Conservation (phyloP, 2,797 vertebrate genomes). For the Anguilla megastoma region DNA sequence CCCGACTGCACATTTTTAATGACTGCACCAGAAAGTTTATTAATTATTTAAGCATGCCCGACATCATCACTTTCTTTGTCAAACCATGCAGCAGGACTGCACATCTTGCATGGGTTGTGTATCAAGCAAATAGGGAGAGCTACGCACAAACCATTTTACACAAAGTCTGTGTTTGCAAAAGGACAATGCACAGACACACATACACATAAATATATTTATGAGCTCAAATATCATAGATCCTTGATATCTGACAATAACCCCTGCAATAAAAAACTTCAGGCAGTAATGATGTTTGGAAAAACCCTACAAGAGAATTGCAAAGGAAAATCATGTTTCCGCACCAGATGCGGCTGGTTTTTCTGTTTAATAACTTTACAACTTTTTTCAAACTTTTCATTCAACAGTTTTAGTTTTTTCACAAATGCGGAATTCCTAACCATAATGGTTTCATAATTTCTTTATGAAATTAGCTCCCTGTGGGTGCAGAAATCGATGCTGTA, state of each 20-base stretch:
- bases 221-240: neutral
- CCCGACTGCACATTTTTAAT: neutral
- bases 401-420: neutral
- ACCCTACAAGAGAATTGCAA: neutral
- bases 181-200: neutral
- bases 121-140: neutral
- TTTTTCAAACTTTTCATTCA: neutral
- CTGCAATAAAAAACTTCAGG: neutral
- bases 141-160: neutral
- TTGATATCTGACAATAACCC: constrained; percentile 4
- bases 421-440: neutral
- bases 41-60: neutral
- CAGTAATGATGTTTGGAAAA: neutral
- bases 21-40: neutral
- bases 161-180: neutral
- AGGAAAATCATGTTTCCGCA: neutral
- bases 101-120: neutral
- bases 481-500: too few relatives aligned
- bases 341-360: neutral
- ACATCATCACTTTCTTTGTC: constrained; percentile 1
- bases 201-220: neutral
- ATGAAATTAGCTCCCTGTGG: too few relatives aligned
- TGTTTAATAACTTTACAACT: neutral
- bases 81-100: neutral
- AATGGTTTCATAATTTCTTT: too few relatives aligned